Percentiles rank a stretch among this genome's conserved stretches.
Conservation (phyloP, 2,797 vertebrate genomes). For the Falco naumanni region DNA sequence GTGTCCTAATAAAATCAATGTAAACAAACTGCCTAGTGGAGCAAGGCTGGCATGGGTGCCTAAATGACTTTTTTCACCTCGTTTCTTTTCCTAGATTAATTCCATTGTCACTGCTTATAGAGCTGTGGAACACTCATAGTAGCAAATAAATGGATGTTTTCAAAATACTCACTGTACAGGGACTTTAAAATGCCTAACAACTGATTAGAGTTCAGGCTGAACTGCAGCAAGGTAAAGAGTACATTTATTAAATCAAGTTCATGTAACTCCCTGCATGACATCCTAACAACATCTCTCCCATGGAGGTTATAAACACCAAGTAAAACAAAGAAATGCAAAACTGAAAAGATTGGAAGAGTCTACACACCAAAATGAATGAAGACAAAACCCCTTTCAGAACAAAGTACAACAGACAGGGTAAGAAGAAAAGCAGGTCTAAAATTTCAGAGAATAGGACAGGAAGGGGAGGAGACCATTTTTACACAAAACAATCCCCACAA, state of each 20-base stretch:
- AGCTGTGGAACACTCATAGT: conserved; percentile 17
- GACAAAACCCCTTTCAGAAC: background rate
- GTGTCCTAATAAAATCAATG: conserved; percentile 49
- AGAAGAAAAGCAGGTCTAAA: background rate
- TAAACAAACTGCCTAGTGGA: conserved; percentile 41
- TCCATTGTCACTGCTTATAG: conserved; percentile 1
- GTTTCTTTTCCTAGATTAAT: conserved; percentile 26
- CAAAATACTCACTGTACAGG: conserved; percentile 12
- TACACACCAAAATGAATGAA: background rate
- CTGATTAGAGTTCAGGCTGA: background rate
- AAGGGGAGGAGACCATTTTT: background rate
- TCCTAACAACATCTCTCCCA: background rate
- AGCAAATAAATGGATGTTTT: conserved; percentile 60
- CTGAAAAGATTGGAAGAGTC: background rate
- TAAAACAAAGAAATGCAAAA: background rate
- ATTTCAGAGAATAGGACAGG: background rate
- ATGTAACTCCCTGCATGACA: background rate
- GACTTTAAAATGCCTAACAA: conserved; percentile 11
- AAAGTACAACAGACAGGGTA: background rate
- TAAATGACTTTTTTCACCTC: background rate
- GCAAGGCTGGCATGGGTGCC: conserved; percentile 27
- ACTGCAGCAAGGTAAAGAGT: background rate
- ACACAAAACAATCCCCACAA: background rate
- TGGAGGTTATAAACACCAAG: background rate
- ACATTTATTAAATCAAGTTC: background rate